phyloP scores from a whole-genome alignment of 2,113 vertebrate genomes.

The Crotalus viridis region DNA sequence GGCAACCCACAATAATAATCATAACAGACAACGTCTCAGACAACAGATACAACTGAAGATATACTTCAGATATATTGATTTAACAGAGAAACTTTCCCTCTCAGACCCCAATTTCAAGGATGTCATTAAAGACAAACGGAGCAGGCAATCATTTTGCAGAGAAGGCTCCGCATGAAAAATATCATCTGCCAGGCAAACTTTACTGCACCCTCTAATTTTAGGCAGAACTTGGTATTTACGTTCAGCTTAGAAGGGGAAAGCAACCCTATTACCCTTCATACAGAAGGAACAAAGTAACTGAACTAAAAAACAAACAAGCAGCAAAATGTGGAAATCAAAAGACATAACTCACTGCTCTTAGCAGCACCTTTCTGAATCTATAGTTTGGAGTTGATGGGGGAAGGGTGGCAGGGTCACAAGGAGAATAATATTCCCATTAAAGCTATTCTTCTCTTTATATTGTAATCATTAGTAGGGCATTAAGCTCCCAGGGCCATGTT shows the following conservation, averaged over 20 bases:
- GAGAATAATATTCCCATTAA: background rate
- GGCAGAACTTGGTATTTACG: constrained; percentile 5
- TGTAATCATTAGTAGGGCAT: background rate
- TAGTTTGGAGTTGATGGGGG: background rate
- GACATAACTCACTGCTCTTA: background rate
- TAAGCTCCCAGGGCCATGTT: background rate
- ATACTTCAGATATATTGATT: background rate
- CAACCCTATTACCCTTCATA: background rate
- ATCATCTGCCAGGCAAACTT: background rate
- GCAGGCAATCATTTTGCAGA: accelerated
- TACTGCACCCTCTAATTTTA: background rate
- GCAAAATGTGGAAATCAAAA: background rate
- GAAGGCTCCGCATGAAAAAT: background rate
- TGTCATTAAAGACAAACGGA: background rate
- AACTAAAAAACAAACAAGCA: background rate
- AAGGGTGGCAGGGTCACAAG: background rate
- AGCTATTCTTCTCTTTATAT: background rate
- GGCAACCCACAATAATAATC: constrained; percentile 3
- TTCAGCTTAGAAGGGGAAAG: background rate
- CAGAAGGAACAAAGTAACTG: background rate
- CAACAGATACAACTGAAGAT: background rate
- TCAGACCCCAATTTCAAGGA: background rate
- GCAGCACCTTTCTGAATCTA: background rate
- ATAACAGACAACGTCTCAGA: background rate
- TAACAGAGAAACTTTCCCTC: background rate